phyloP scores from a whole-genome alignment of 92 coral and sea anemone species.

The Meandrina meandrites region DNA sequence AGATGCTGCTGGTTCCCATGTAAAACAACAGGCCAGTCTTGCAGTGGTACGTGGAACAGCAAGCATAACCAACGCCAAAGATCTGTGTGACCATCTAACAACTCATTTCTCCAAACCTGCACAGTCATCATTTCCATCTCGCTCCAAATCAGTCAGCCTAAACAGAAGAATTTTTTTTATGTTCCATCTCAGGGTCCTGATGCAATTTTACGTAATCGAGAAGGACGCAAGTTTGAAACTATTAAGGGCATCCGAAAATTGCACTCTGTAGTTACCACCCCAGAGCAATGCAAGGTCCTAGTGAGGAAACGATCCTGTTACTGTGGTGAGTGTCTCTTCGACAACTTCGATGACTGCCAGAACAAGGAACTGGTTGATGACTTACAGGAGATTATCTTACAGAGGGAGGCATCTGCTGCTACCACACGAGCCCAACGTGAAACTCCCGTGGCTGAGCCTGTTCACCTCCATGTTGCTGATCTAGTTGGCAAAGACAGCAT shows the following conservation, averaged over 20 bases:
- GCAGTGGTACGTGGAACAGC: slow-evolving; percentile 41
- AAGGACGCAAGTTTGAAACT: slow-evolving; percentile 13
- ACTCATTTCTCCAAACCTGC: slow-evolving; percentile 27
- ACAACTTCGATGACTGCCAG: slow-evolving; percentile 26
- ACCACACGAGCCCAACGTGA: slow-evolving; percentile 22
- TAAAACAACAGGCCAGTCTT: slow-evolving; percentile 45
- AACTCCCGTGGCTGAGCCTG: slow-evolving; percentile 27
- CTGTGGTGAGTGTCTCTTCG: slow-evolving; percentile 39
- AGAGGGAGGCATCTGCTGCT: slow-evolving; percentile 41
- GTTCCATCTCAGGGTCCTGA: slow-evolving; percentile 31
- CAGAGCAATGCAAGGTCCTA: slow-evolving; percentile 35
- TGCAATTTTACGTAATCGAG: slow-evolving; percentile 10
- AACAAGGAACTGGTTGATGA: slow-evolving; percentile 40
- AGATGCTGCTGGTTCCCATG: too few species aligned
- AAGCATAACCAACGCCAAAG: slow-evolving; percentile 31
- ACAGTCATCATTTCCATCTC: slow-evolving; percentile 37
- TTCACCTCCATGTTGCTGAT: slow-evolving; percentile 48
- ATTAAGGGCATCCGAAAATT: slow-evolving; percentile 27
- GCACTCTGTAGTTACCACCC: slow-evolving; percentile 40
- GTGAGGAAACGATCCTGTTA: slow-evolving; percentile 40
- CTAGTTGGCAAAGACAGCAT: slow-evolving; percentile 46
- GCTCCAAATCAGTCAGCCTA: slow-evolving; percentile 25
- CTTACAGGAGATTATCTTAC: not conserved
- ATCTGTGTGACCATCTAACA: slow-evolving; percentile 39
- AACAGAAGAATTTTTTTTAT: slow-evolving; percentile 14